phyloP scores from a whole-genome alignment of 2,113 vertebrate species.

The Speoplatyrhinus poulsoni region DNA sequence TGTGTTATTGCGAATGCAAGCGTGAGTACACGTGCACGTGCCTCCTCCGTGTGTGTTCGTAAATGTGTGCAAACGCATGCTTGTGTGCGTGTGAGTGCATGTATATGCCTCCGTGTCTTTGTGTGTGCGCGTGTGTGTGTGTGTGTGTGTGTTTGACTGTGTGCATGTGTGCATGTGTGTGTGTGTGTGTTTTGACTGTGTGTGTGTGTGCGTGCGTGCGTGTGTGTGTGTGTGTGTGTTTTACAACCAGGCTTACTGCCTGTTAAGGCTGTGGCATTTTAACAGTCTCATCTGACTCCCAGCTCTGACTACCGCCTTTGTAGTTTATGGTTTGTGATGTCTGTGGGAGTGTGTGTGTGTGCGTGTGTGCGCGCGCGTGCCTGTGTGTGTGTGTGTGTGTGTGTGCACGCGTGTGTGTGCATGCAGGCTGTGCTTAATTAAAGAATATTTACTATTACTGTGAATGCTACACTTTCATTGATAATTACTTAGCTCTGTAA shows the following conservation, averaged over 20 bases:
- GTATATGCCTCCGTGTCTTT: not conserved
- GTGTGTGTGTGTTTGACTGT: not conserved
- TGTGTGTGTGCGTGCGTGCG: conserved; percentile 3
- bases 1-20: not conserved
- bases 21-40: not conserved
- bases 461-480: too few species aligned
- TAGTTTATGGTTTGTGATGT: conserved; percentile 26
- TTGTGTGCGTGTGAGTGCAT: conserved; percentile 3
- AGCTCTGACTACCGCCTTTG: conserved; percentile 41
- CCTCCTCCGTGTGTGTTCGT: too few species aligned
- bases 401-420: conserved; percentile 1
- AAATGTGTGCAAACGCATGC: not conserved
- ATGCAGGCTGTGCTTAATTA: not conserved
- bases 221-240: conserved; percentile 50
- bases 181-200: conserved; percentile 10
- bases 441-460: not conserved
- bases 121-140: not conserved
- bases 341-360: not conserved
- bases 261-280: conserved; percentile 72
- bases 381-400: not conserved
- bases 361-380: not conserved
- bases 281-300: conserved; percentile 68
- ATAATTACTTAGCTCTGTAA: too few species aligned
- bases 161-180: conserved; percentile 10
- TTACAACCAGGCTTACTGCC: conserved; percentile 53